Evolutionary conservation across 2,797 vertebrate species (phyloP), one percentile per base, ranked within the genome.

Genomic region (Arremon brunneinucha): DNA sequence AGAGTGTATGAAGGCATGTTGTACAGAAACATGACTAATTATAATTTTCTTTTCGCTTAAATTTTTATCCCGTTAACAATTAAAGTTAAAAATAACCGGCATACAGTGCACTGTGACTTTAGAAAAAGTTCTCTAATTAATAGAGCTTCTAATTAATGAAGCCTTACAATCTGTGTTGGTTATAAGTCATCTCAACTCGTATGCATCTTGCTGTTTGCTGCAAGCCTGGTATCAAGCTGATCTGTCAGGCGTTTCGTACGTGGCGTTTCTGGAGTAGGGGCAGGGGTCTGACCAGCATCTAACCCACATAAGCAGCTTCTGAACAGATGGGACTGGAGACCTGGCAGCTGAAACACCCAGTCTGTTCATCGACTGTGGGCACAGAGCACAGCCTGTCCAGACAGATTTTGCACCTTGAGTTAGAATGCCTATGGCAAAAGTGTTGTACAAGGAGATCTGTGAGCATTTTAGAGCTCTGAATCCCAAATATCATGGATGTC

Each of bases 271-370:
- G 69, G 74, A 67, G 44, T 32, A 91, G 70, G 34, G 88, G 75
- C 85, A 90, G 88, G 60, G 52, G 76, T 90, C 70, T 87, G 74
- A 92, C 49, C 64, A 87, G 68, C 79, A n/a, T 88, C 65, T 92
- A 94, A 84, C 60, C 57, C 84, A 93, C 68, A 82, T 69, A 90
- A 91, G 67, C 92, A 83, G 59, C 82, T 83, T 90, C 88, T n/a
- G 76, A 96, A 86, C 89, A 97, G 86, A 94, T 96, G 55, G 67
- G 74, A 87, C 5, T 41, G 85, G 60, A 90, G 83, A 88, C 39
- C 75, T 95, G 89, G 75, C 69, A 95, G 84, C 62, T 15, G 22
- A 87, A 75, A 35, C 65, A 39, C 23, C 50, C n/a, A 3, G 92
- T 91, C 47, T 92, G 35, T 90, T 91, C 78, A 79, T 78, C 24